A percentile compares a stretch with the other conserved stretches of the same genome.
These are phyloP conservation scores for Bradypodion ventrale DNA, from an alignment of 2,797 vertebrate species.

Conservation along the genomic window DNA sequence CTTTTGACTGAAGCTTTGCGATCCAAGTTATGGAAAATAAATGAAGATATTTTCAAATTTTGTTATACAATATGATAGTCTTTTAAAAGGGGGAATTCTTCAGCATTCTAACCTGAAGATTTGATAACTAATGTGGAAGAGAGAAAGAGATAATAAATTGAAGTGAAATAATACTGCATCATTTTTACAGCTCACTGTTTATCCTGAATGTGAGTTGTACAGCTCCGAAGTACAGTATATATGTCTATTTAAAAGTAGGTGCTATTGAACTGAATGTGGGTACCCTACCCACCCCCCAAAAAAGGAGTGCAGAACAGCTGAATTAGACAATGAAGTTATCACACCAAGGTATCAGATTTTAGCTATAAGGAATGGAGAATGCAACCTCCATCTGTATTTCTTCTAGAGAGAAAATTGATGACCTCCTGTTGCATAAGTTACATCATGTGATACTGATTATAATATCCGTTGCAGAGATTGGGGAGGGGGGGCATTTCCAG, in stretches of 20 bases:
- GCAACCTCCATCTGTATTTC: too few species aligned
- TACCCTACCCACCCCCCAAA: background rate
- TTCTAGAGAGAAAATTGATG: too few species aligned
- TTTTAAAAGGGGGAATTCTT: too few species aligned
- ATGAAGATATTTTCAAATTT: background rate
- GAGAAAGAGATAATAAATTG: background rate
- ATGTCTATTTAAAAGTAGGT: background rate
- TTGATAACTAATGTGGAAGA: background rate
- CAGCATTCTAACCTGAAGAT: background rate
- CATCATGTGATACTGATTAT: too few species aligned
- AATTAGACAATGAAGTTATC: too few species aligned
- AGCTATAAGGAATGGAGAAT: too few species aligned
- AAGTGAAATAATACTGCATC: background rate
- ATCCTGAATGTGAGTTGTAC: too few species aligned
- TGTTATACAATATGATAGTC: too few species aligned
- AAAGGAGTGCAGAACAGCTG: background rate
- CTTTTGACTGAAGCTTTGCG: background rate
- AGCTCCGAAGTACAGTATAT: background rate
- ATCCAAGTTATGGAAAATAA: constrained; percentile 1
- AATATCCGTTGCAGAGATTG: too few species aligned
- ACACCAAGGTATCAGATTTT: too few species aligned
- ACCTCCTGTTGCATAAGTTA: too few species aligned
- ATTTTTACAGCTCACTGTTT: background rate
- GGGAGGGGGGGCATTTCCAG: too few species aligned
- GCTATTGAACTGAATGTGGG: background rate